Evolutionary conservation across 1,140 invertebrate species (phyloP), one percentile per base, ranked within the genome.

Genomic region (Caenorhabditis latens): DNA sequence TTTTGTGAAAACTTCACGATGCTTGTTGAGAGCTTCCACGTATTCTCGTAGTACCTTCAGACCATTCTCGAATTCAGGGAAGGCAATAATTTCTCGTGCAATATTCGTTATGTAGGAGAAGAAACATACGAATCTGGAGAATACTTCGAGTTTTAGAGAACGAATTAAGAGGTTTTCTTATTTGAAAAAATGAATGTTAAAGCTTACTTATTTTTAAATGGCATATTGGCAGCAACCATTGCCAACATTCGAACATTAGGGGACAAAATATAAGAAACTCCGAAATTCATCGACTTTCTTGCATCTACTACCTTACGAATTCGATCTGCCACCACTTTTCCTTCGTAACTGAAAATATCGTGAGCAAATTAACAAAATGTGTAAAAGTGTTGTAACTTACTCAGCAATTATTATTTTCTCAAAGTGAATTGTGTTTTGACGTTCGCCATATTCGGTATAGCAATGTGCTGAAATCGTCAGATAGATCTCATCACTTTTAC

Each of bases 281-380:
- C 71, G n/a, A 24, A 79, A 50, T 32, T 79, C 46, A 46, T 43
- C 9, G n/a, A 7, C 24, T 79, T 79, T 21, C 42, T 24, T 11
- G 71, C 71, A 79, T 79, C 71, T 7, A 79, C 46, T 19, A 79
- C 71, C 24, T n/a, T 42, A 11, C 71, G 71, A 13, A 79, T 43
- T 50, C 71, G 13, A 50, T 79, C 71, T 24, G 71, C 71, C n/a
- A 79, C 71, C 8, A 79, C 46, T 79, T 24, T 79, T 50, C 71
- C 71, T 50, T 79, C 71, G 24, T 79, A 79, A 79, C 71, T 79
- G 46, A 50, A 79, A 71, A n/a, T 19, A 3, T 46, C 2, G 32
- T 1, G 32, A 32, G 32, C 32, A 2, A 1, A 32, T 32, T 32
- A 2, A 32, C 32, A 32, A 32, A 32, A 32, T 2, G 0, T 32